A percentile compares a stretch with the other conserved stretches of the same genome.
These are phyloP conservation scores for Catostomus latipinnis DNA, from an alignment of 2,797 vertebrate genomes.

Conservation along the genomic window DNA sequence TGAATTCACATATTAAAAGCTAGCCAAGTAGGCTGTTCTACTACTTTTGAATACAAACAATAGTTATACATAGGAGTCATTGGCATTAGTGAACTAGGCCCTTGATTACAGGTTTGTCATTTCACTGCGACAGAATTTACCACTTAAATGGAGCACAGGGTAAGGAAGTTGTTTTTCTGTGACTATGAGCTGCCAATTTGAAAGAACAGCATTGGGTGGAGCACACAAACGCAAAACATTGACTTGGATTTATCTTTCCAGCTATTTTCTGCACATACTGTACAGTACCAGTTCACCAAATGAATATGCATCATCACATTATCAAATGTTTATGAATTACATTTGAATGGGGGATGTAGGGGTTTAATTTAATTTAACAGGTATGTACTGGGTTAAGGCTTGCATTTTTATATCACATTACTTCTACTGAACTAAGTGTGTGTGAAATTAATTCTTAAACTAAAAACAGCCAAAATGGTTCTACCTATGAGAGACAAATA, in stretches of 20 bases:
- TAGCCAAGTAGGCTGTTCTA: background rate
- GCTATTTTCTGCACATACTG: background rate
- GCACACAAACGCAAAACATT: conserved; percentile 27
- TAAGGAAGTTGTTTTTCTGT: conserved; percentile 29
- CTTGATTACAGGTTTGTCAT: conserved; percentile 53
- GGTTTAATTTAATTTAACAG: background rate
- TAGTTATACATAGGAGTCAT: conserved; percentile 34
- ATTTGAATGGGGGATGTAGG: too few relatives aligned
- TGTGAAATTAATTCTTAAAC: background rate
- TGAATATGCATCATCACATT: background rate
- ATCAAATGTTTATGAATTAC: background rate
- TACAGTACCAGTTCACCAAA: background rate
- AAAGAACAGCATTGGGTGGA: conserved; percentile 47
- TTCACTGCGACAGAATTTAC: conserved; percentile 8
- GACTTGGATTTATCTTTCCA: background rate
- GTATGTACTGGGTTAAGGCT: background rate
- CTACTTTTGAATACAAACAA: conserved; percentile 42
- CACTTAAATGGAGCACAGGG: background rate
- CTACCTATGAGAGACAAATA: conserved; percentile 28
- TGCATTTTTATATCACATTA: background rate
- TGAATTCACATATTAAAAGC: conserved; percentile 21
- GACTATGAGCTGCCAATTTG: conserved; percentile 35
- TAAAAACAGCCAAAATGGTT: background rate
- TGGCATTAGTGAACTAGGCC: conserved; percentile 32
- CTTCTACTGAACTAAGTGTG: background rate